These are phyloP conservation scores for Thamnophis sirtalis DNA, from an alignment of 2,113 vertebrate species.

Conservation along the genomic window DNA sequence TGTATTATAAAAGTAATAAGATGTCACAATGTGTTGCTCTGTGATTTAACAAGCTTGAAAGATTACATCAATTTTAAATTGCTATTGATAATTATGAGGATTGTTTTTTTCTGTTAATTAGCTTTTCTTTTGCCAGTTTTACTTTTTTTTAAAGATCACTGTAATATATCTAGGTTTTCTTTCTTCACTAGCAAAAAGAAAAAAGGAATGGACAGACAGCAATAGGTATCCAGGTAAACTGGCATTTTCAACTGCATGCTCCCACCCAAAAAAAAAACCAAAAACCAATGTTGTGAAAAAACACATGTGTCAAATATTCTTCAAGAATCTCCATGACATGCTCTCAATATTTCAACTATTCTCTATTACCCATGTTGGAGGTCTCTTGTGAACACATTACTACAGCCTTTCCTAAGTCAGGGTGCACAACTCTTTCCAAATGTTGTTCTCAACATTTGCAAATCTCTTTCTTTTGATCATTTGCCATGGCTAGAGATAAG, in stretches of 20 bases:
- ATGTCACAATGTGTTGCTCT: neutral
- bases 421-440: neutral
- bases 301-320: neutral
- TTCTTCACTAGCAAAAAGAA: neutral
- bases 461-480: neutral
- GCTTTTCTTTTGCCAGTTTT: neutral
- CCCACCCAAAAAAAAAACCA: neutral
- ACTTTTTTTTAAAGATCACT: neutral
- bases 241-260: neutral
- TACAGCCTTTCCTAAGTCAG: neutral
- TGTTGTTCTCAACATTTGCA: neutral
- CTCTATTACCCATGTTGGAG: neutral
- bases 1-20: neutral
- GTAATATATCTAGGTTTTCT: neutral
- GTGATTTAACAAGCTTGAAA: neutral
- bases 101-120: neutral
- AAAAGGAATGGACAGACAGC: neutral
- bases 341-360: neutral
- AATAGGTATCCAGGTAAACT: neutral
- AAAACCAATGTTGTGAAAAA: neutral
- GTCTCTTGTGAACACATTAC: neutral
- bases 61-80: neutral
- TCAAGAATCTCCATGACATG: neutral
- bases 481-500: neutral
- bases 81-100: neutral